phyloP scores from a whole-genome alignment of 2,888 invertebrate species.

The Bombylius major region DNA sequence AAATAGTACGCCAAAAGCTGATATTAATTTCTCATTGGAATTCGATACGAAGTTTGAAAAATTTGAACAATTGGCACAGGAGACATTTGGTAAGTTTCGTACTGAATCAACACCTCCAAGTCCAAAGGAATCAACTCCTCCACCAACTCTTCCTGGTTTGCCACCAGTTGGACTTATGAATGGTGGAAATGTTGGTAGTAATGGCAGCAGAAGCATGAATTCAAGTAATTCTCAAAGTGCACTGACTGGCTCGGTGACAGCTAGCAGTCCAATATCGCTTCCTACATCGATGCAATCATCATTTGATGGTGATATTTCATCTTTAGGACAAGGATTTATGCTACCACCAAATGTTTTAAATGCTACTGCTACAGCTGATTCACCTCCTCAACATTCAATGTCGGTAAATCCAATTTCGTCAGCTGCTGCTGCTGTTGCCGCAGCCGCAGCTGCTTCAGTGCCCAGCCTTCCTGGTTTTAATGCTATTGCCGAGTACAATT shows the following conservation, averaged over 20 bases:
- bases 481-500: slow-evolving; percentile 75
- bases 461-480: slow-evolving; percentile 35
- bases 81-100: slow-evolving; percentile 60
- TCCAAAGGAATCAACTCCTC: slow-evolving; percentile 40
- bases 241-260: slow-evolving; percentile 34
- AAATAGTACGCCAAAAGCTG: slow-evolving; percentile 68
- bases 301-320: slow-evolving; percentile 58
- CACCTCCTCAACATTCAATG: slow-evolving; percentile 32
- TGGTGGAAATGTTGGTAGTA: not conserved
- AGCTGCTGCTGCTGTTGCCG: slow-evolving; percentile 26
- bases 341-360: slow-evolving; percentile 29
- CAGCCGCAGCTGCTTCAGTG: slow-evolving; percentile 23
- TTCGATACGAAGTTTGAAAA: slow-evolving; percentile 68
- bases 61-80: slow-evolving; percentile 60
- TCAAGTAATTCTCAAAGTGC: slow-evolving; percentile 26
- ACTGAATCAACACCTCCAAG: slow-evolving; percentile 44
- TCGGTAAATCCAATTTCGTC: slow-evolving; percentile 19
- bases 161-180: slow-evolving; percentile 31
- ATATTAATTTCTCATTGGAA: slow-evolving; percentile 64
- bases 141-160: slow-evolving; percentile 41
- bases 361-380: slow-evolving; percentile 35
- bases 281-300: slow-evolving; percentile 61
- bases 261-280: slow-evolving; percentile 55
- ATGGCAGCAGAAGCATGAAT: slow-evolving; percentile 10
- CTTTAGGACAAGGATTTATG: slow-evolving; percentile 39